Evolutionary conservation across 23 tunicate genomes (phyloP).

Genomic region (Ascidia mentula): DNA sequence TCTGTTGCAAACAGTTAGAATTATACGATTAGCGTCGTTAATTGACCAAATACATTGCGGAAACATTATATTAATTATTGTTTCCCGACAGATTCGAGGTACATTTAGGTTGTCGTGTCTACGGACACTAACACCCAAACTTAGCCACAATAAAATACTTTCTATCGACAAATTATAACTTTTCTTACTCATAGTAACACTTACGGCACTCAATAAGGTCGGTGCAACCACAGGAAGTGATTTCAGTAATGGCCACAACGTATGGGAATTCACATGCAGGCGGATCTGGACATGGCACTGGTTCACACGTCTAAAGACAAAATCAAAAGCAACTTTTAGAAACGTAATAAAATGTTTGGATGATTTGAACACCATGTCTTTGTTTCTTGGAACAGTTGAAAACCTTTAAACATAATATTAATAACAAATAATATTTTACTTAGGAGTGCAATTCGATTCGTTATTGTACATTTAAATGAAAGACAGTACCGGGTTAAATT

Average conservation of each 20-base stretch:
- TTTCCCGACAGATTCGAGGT: background rate
- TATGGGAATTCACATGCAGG: constrained; percentile 46
- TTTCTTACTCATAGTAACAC: background rate
- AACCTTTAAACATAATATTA: no score
- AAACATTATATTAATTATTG: background rate
- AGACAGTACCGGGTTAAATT: no score
- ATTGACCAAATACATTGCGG: background rate
- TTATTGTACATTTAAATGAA: no score
- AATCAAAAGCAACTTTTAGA: no score
- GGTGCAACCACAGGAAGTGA: constrained; percentile 47
- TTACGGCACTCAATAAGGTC: constrained; percentile 46
- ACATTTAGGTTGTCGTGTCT: background rate
- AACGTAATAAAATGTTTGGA: no score
- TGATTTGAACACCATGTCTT: no score
- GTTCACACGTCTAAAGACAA: constrained; percentile 16
- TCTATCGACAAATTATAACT: background rate
- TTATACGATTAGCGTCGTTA: background rate
- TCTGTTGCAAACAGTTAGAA: background rate
- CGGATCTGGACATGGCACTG: constrained; percentile 30
- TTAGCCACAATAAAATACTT: no score
- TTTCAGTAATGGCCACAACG: constrained; percentile 26
- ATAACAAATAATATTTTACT: no score
- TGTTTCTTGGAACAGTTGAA: no score
- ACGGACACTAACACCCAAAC: no score
- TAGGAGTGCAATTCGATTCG: no score